phyloP scores from a whole-genome alignment of 64 coral and sea anemone species.

The Acropora tenuis region DNA sequence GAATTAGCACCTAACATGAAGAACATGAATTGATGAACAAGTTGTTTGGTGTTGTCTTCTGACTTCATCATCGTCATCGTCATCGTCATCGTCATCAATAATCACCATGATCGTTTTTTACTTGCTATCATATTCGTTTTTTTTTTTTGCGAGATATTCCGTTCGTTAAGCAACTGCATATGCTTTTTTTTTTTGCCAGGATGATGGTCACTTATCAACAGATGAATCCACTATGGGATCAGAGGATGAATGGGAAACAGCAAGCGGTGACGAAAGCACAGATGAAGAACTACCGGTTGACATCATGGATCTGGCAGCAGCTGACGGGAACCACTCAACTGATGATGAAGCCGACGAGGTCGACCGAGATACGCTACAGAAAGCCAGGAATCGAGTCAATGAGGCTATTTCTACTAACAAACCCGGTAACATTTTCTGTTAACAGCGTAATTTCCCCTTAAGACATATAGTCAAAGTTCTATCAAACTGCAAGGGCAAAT shows the following conservation, averaged over 20 bases:
- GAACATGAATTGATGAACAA: too few relatives aligned
- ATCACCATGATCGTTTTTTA: too few relatives aligned
- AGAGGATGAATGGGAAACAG: conserved; percentile 95
- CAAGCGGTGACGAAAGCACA: conserved; percentile 75
- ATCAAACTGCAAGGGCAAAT: neutral
- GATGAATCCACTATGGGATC: conserved; percentile 22
- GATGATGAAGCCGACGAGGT: conserved; percentile 45
- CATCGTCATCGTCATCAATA: too few relatives aligned
- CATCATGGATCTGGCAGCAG: conserved; percentile 19
- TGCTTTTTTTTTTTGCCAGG: conserved; percentile 27
- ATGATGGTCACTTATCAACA: conserved; percentile 63
- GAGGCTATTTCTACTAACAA: conserved; percentile 68
- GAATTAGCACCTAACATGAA: neutral
- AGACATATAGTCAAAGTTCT: neutral
- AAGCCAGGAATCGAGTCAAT: conserved; percentile 59
- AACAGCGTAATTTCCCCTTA: neutral
- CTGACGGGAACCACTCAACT: conserved; percentile 1
- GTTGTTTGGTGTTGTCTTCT: too few relatives aligned
- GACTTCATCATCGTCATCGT: too few relatives aligned
- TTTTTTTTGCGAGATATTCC: too few relatives aligned
- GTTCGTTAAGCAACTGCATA: neutral
- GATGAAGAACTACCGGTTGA: conserved; percentile 51
- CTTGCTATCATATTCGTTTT: too few relatives aligned
- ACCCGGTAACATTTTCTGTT: conserved; percentile 39
- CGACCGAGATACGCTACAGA: conserved; percentile 37